Base-by-base conservation (phyloP, 2,888 invertebrate species). In the Thecocarcelia acutangulata region DNA sequence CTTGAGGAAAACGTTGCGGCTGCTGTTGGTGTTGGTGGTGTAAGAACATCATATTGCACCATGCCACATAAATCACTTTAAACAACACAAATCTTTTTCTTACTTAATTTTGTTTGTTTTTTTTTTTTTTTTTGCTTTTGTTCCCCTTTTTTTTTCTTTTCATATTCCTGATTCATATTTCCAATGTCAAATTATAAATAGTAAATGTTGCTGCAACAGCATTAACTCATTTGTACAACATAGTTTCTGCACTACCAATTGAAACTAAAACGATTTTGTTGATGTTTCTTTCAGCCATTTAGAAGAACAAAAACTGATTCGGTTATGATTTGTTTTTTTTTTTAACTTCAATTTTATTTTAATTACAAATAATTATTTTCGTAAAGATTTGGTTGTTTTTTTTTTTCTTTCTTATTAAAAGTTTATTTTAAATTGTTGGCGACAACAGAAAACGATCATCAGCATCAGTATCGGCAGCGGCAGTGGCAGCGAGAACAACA, bases 381-480 rank as follows among this genome's bases (percentile, higher is more conserved):
- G 48, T 24, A 33, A 37, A 50, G 28, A 21, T 52, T n/a, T n/a
- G n/a, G n/a, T n/a, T n/a, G n/a, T n/a, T 50, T 69, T 56, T 66
- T 59, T 80, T 3, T 33, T 33, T 33, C 9, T 1, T 33, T 33
- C 33, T 33, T 75, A 48, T 78, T 69, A 76, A 46, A 73, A 76
- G 61, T 72, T 75, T 75, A 52, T 56, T 80, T 83, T 84, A 83
- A 84, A 84, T 83, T 83, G 78, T 80, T 76, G 80, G 82, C 80
- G 84, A 84, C 83, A 84, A 83, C 80, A 82, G 81, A 64, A 83
- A 80, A 79, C 73, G 73, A 74, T 82, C 79, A 69, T 63, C 72
- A 69, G 54, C 56, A 15, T 15, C 19, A 24, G 17, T n/a, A n/a
- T n/a, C 56, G 17, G 9, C 56, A 40, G n/a, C 17, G 24, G 15